Conservation (phyloP, 2,113 vertebrate genomes). For the Colinus virginianus region DNA sequence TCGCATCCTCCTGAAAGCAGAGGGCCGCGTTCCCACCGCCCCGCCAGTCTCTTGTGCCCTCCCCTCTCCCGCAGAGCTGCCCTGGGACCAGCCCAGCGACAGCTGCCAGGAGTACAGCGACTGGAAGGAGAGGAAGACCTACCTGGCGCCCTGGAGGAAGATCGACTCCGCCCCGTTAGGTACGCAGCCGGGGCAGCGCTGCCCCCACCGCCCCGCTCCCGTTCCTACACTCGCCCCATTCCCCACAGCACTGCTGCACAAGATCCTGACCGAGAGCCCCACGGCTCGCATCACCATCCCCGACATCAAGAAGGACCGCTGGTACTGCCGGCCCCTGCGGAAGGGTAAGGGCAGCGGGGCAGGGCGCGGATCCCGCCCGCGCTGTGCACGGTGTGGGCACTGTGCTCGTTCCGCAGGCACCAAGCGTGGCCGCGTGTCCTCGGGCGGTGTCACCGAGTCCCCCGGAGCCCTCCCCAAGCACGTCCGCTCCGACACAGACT, state of each 20-base stretch:
- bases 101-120: constrained; percentile 95
- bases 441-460: constrained; percentile 71
- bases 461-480: constrained; percentile 80
- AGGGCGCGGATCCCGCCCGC: rapidly evolving
- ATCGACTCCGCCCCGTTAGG: constrained; percentile 86
- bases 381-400: background rate
- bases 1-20: background rate
- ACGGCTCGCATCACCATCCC: constrained; percentile 82
- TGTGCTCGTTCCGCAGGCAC: constrained; percentile 54
- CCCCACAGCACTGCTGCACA: constrained; percentile 88
- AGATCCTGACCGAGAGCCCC: constrained; percentile 87
- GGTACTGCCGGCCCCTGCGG: constrained; percentile 82
- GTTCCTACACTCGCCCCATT: background rate
- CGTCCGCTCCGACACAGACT: constrained; percentile 79
- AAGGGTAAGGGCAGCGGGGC: background rate
- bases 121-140: constrained; percentile 94
- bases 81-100: constrained; percentile 95
- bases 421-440: constrained; percentile 71
- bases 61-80: constrained; percentile 83
- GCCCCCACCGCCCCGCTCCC: rapidly evolving
- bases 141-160: constrained; percentile 95
- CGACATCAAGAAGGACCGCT: constrained; percentile 92
- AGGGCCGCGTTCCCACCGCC: rapidly evolving
- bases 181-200: background rate
- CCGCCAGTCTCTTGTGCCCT: too few species aligned